phyloP scores from a whole-genome alignment of 2,888 invertebrate species.

The Glyphotaelius pellucidus region DNA sequence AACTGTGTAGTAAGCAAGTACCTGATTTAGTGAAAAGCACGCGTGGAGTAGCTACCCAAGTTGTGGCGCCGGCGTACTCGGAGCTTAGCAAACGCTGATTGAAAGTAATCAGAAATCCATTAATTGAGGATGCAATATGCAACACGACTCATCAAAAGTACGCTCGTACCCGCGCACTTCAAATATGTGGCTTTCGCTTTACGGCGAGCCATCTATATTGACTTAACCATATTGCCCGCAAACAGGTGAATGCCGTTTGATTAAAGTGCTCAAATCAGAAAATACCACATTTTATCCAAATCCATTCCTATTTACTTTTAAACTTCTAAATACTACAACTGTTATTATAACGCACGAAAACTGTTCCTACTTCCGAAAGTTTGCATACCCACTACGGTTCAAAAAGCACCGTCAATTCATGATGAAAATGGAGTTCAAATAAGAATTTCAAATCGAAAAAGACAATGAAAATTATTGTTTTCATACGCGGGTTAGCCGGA shows the following conservation, averaged over 20 bases:
- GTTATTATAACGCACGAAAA: neutral
- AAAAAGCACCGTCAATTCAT: neutral
- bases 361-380: neutral
- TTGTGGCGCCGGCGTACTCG: neutral
- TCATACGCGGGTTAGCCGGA: neutral
- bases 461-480: neutral
- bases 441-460: neutral
- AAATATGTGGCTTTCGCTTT: neutral
- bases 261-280: neutral
- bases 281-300: neutral
- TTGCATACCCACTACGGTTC: neutral
- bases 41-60: neutral
- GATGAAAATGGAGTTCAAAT: neutral
- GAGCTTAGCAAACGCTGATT: neutral
- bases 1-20: too few species aligned
- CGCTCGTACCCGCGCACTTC: neutral
- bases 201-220: neutral
- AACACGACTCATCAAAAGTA: neutral
- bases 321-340: neutral
- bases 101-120: slow-evolving; percentile 24
- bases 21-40: too few species aligned
- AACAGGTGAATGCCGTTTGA: neutral
- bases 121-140: neutral
- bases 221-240: neutral
- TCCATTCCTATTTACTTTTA: too few species aligned